A percentile compares a stretch with the other conserved stretches of the same genome.
These are phyloP conservation scores for Anolis sagrei DNA, from an alignment of 2,113 vertebrate species.

Conservation along the genomic window DNA sequence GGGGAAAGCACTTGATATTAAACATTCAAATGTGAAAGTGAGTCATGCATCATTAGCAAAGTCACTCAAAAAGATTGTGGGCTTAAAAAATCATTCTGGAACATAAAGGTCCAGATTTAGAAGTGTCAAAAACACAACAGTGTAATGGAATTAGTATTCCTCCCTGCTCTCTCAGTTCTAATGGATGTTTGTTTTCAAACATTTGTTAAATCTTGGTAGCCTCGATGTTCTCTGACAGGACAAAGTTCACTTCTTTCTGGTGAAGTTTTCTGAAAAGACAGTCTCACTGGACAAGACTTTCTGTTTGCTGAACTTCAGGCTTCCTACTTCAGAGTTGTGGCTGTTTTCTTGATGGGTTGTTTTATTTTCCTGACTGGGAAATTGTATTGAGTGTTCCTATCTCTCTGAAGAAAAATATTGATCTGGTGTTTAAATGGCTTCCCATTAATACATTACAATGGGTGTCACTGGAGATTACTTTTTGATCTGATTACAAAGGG, in stretches of 20 bases:
- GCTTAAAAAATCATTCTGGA: no score
- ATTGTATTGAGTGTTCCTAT: slow-evolving; percentile 25
- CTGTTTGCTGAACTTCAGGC: neutral
- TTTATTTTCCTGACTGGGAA: slow-evolving; percentile 25
- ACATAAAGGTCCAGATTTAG: no score
- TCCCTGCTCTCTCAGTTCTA: no score
- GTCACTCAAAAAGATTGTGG: no score
- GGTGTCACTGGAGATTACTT: slow-evolving; percentile 29
- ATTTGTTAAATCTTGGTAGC: neutral
- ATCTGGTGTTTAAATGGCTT: slow-evolving; percentile 58
- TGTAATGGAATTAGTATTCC: no score
- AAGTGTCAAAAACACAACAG: no score
- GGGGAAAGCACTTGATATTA: no score
- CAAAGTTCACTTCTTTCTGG: neutral
- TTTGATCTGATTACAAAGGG: slow-evolving; percentile 34
- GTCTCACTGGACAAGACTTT: neutral
- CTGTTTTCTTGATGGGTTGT: neutral
- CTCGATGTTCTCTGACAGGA: neutral
- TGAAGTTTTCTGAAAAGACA: neutral
- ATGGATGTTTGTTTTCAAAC: neutral
- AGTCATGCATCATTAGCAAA: no score
- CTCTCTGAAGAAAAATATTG: slow-evolving; percentile 46
- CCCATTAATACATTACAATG: slow-evolving; percentile 50
- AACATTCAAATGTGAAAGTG: no score
- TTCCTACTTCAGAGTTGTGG: slow-evolving; percentile 26